Evolutionary conservation across 2,888 invertebrate genomes (phyloP).

Genomic region (Tipula vernalis): DNA sequence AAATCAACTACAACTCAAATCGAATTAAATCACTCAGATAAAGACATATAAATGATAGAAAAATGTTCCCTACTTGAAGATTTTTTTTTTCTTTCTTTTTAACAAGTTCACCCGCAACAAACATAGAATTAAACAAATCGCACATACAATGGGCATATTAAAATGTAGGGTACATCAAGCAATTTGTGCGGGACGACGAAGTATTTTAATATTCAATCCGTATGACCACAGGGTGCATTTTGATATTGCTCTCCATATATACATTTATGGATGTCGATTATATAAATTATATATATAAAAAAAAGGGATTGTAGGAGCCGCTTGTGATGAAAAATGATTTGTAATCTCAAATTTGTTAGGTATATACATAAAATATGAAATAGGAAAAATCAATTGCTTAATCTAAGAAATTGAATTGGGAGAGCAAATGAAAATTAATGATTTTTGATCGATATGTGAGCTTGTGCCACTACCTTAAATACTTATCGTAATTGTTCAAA

Average conservation of each 20-base stretch:
- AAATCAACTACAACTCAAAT: neutral
- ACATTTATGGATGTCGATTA: neutral
- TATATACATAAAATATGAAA: neutral
- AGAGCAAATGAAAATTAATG: neutral
- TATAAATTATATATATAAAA: neutral
- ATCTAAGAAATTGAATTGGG: neutral
- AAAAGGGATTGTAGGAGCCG: neutral
- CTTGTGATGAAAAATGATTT: neutral
- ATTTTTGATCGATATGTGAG: neutral
- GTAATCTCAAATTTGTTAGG: neutral
- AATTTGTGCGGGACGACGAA: constrained; percentile 4
- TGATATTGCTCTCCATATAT: neutral
- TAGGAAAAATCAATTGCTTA: neutral
- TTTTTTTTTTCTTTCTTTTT: too few species aligned
- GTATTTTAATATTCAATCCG: neutral
- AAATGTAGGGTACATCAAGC: neutral
- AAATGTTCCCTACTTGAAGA: neutral
- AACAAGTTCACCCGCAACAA: neutral
- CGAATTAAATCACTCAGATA: constrained; percentile 4
- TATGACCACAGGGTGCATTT: constrained; percentile 4
- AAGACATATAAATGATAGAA: neutral
- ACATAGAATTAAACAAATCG: neutral
- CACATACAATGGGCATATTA: neutral
- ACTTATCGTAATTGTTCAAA: neutral
- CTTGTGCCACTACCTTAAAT: neutral